Conservation (phyloP, 2,797 vertebrate species). For the Coendou prehensilis region DNA sequence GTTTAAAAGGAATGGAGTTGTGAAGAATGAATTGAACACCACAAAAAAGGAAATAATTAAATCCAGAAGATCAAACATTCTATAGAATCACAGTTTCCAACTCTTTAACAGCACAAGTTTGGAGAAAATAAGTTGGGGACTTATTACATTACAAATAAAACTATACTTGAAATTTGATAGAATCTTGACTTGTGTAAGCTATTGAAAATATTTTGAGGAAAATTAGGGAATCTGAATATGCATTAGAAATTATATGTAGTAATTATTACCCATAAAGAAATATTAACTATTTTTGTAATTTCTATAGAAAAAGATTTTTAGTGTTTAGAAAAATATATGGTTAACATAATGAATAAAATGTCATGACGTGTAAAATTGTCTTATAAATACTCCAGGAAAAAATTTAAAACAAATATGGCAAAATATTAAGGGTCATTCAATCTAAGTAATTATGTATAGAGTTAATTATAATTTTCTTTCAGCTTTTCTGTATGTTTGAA, state of each 20-base stretch:
- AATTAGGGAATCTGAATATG: not conserved
- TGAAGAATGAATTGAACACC: conserved; percentile 64
- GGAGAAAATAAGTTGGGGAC: not conserved
- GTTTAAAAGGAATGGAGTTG: conserved; percentile 33
- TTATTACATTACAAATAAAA: not conserved
- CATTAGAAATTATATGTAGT: not conserved
- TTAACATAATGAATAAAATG: conserved; percentile 6
- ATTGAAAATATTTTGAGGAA: not conserved
- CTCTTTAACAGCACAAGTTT: conserved; percentile 51
- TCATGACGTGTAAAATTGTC: not conserved
- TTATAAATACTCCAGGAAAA: conserved; percentile 36
- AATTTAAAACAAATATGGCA: conserved; percentile 34
- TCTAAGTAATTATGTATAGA: not conserved
- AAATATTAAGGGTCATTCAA: not conserved
- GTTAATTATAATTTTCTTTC: conserved; percentile 1
- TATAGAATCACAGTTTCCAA: not conserved
- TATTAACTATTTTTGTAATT: not conserved
- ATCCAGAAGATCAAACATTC: conserved; percentile 60
- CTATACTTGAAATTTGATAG: not conserved
- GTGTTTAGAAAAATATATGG: not conserved
- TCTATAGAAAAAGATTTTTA: not conserved
- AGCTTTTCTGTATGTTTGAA: not conserved
- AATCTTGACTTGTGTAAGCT: conserved; percentile 22
- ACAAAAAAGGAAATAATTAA: conserved; percentile 66
- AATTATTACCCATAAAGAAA: conserved; percentile 5